phyloP scores from a whole-genome alignment of 2,113 vertebrate genomes.

The Podocnemis expansa region DNA sequence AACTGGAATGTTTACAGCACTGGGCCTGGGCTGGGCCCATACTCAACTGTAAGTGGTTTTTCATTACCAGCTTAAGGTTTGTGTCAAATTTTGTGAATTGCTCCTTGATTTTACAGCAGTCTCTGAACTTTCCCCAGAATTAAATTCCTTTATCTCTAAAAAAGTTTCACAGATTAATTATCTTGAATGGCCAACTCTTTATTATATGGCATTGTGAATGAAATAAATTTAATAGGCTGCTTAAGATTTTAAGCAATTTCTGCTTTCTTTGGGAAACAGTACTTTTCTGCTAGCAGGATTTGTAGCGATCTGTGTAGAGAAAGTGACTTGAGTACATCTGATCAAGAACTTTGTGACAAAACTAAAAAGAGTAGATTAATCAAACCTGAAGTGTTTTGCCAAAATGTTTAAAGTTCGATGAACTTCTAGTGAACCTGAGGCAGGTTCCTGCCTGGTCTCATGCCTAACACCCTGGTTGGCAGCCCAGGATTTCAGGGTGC shows the following conservation, averaged over 20 bases:
- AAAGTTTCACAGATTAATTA: background rate
- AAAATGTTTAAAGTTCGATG: background rate
- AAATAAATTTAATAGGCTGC: background rate
- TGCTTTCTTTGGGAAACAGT: background rate
- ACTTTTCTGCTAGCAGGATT: background rate
- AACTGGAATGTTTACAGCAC: fast-evolving
- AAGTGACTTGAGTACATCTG: background rate
- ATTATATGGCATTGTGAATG: background rate
- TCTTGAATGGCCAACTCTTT: background rate
- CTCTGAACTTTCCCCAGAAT: background rate
- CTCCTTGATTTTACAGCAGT: background rate
- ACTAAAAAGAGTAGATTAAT: background rate
- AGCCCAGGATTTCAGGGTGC: background rate
- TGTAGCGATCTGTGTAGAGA: background rate
- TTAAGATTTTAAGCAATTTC: background rate
- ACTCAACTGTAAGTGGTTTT: background rate
- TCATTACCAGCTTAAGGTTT: background rate
- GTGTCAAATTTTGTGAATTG: background rate
- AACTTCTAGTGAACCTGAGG: background rate
- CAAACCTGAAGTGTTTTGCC: background rate
- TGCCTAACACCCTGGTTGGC: background rate
- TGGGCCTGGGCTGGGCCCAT: background rate
- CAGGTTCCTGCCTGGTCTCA: background rate
- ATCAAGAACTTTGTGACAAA: background rate
- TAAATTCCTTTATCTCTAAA: background rate